Evolutionary conservation across 2,888 invertebrate species (phyloP).

Genomic region (Phyllotreta striolata): DNA sequence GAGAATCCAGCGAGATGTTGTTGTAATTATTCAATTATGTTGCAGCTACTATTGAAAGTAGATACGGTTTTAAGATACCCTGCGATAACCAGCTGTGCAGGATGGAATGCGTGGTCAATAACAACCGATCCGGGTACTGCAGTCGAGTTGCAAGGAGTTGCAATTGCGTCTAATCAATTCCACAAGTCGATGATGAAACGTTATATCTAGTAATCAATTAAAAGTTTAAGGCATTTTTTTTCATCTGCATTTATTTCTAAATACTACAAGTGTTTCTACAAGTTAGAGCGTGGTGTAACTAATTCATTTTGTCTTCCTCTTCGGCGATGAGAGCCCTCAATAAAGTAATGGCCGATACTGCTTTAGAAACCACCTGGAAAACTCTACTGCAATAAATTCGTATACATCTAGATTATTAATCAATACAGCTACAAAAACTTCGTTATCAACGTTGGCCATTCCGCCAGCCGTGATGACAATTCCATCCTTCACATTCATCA

Average conservation of each 20-base stretch:
- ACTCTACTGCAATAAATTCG: not conserved
- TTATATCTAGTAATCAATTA: not conserved
- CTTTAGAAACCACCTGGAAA: not conserved
- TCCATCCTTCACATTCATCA: conserved; percentile 38
- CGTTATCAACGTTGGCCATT: conserved; percentile 38
- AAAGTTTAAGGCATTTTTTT: no score
- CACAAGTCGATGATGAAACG: not conserved
- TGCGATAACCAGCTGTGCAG: conserved; percentile 8
- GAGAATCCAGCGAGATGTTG: no score
- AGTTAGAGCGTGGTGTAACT: no score
- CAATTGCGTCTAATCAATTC: conserved; percentile 10
- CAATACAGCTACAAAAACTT: conserved; percentile 36
- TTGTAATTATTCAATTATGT: not conserved
- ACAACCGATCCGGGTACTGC: conserved; percentile 17
- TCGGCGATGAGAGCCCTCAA: conserved; percentile 6
- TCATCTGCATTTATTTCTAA: no score
- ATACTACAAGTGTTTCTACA: no score
- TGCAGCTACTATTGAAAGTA: not conserved
- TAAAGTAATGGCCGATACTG: conserved; percentile 4
- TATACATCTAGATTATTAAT: not conserved
- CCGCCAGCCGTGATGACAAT: conserved; percentile 40
- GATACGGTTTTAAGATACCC: not conserved
- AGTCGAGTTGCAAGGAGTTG: conserved; percentile 1
- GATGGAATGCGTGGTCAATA: conserved; percentile 9
- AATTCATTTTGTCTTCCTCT: not conserved